Evolutionary conservation across 2,113 vertebrate species (phyloP), one percentile per base, ranked within the genome.

Genomic region (Thunnus maccoyii): DNA sequence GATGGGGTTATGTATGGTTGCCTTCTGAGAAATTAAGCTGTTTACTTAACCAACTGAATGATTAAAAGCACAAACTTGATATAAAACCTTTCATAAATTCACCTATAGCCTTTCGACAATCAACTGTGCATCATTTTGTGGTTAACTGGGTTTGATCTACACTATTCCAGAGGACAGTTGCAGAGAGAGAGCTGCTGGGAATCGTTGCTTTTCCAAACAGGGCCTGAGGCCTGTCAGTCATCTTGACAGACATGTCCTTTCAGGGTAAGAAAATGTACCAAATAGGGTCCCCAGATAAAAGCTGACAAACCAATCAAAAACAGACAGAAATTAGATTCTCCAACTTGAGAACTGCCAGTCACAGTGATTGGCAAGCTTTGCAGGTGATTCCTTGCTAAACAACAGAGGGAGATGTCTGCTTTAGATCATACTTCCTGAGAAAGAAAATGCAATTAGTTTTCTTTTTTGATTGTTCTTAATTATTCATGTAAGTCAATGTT

Each of bases 221-320:
- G 75, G 78, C 74, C 86, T 91, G 90, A 92, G 87, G 87, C 74
- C 92, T 93, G 94, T 94, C 93, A 91, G 61, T 94, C 91, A 93
- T 80, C 84, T 77, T 94, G 92, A 94, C 77, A 84, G 94, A 89
- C 92, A 83, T 58, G 78, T 90, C 88, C 86, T 94, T 93, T 93
- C 84, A 88, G 76, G 74, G 78, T 74, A 82, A 70, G n/a, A 86
- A 90, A 88, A 86, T 74, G 73, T 50, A 69, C 79, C 84, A 93
- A 91, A 90, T 85, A 84, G 78, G 85, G 85, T 90, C 89, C 88
- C 86, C 82, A 86, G 92, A 92, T 94, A 87, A 92, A 90, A 89
- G 82, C 85, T 88, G 84, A 90, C 88, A 91, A 91, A 88, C 83
- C 85, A 92, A 93, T 91, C 89, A 90, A 91, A 89, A 85, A 78